Percentiles rank a stretch among this genome's conserved stretches.
phyloP scores from a whole-genome alignment of 30 jellyfish, hydroid and myxozoan species.

The Calvadosia cruxmelitensis region DNA sequence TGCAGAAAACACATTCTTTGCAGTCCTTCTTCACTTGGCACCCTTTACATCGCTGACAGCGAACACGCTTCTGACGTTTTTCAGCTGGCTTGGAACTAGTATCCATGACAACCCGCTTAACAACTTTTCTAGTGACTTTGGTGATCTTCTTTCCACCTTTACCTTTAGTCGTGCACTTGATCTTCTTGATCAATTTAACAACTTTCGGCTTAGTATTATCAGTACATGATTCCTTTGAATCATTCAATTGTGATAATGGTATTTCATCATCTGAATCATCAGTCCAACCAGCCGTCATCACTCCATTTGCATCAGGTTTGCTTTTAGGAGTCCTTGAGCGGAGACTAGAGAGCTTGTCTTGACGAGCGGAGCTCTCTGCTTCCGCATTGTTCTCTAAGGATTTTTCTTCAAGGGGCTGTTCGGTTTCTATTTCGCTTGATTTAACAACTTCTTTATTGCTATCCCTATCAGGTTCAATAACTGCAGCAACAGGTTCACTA shows the following conservation, averaged over 20 bases:
- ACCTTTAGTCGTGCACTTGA: not conserved
- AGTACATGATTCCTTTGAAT: not conserved
- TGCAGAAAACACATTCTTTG: not conserved
- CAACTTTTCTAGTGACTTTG: not conserved
- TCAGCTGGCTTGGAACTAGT: not conserved
- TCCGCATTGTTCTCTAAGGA: not conserved
- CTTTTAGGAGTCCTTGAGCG: not conserved
- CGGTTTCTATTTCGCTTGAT: not conserved
- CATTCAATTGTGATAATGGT: not conserved
- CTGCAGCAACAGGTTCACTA: not conserved
- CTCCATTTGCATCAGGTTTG: not conserved
- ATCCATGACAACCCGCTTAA: not conserved
- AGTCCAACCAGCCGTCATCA: not conserved
- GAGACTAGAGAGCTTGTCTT: not conserved
- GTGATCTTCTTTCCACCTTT: not conserved
- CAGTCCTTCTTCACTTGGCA: not conserved
- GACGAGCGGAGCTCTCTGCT: not conserved
- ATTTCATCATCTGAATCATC: conserved; percentile 1
- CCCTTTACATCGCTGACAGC: not conserved
- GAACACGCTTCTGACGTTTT: not conserved
- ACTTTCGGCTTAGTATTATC: not conserved
- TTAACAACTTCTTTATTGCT: no score
- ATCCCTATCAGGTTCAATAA: not conserved
- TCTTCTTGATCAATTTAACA: no score
- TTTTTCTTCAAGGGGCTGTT: not conserved